These are phyloP conservation scores for Acanthoscelides obtectus DNA, from an alignment of 2,888 invertebrate genomes.

Conservation along the genomic window DNA sequence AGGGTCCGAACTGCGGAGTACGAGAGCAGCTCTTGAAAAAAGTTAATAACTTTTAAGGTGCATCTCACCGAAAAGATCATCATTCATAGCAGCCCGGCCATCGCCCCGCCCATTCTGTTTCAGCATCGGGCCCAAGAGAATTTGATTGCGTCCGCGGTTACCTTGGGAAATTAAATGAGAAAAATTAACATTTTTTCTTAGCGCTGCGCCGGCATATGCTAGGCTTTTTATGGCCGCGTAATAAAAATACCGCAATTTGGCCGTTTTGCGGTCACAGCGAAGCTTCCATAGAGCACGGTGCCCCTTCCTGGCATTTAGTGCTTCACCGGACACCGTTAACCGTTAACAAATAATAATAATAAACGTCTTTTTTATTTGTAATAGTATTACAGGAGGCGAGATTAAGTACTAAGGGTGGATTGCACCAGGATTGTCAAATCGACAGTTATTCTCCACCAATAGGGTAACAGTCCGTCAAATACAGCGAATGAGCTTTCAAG, in stretches of 20 bases:
- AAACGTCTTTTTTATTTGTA: no score
- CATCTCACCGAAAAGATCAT: conserved; percentile 20
- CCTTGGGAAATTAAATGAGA: not conserved
- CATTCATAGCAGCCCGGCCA: conserved; percentile 24
- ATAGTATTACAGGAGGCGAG: no score
- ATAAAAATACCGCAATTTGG: not conserved
- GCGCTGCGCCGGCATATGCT: not conserved
- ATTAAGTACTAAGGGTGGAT: no score
- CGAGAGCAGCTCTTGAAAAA: conserved; percentile 15
- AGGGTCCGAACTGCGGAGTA: not conserved
- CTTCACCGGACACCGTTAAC: not conserved
- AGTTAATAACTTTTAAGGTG: conserved; percentile 28
- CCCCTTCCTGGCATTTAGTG: not conserved
- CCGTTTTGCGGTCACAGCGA: not conserved
- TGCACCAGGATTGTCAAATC: no score
- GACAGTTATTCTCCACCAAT: no score
- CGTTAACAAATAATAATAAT: no score
- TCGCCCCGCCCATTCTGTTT: conserved; percentile 23
- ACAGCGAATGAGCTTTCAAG: no score
- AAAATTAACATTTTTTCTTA: not conserved
- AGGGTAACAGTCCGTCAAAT: no score
- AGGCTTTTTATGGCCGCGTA: not conserved
- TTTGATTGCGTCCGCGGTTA: not conserved
- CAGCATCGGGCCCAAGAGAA: not conserved
- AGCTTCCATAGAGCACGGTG: not conserved